Conservation (phyloP, 1,140 invertebrate species). For the Bacillus rossius region DNA sequence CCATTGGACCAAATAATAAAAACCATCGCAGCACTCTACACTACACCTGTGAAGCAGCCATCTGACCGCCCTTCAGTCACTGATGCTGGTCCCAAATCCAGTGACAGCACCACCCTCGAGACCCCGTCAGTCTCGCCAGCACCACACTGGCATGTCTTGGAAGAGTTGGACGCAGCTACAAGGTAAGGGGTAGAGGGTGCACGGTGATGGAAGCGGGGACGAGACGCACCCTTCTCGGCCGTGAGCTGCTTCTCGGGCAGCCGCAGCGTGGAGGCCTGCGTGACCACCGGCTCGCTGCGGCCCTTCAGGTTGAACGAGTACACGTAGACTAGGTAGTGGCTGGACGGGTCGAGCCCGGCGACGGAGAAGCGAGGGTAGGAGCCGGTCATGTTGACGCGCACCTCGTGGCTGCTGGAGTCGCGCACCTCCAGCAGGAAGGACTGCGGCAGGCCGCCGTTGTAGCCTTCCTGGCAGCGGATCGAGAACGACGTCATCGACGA, state of each 20-base stretch:
- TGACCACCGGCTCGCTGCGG: constrained; percentile 67
- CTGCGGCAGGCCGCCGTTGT: constrained; percentile 83
- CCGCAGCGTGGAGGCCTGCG: constrained; percentile 69
- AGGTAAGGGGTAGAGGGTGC: no score
- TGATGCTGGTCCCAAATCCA: no score
- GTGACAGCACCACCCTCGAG: no score
- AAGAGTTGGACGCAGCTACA: no score
- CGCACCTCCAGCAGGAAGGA: constrained; percentile 75
- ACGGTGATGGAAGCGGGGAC: no score
- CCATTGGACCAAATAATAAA: no score
- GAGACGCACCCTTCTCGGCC: constrained; percentile 67
- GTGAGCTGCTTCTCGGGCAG: constrained; percentile 81
- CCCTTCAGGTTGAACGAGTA: constrained; percentile 84
- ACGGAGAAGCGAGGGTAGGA: constrained; percentile 67
- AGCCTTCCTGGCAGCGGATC: constrained; percentile 76
- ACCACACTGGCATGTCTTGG: no score
- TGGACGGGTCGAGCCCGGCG: constrained; percentile 65
- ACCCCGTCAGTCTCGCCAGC: no score
- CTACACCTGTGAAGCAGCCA: no score
- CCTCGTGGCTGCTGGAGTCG: constrained; percentile 56
- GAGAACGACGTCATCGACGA: constrained; percentile 78
- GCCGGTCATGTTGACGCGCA: constrained; percentile 68
- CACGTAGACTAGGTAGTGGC: constrained; percentile 68
- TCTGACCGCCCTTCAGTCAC: no score
- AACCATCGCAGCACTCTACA: no score